Evolutionary conservation across 2,888 invertebrate genomes (phyloP).

Genomic region (Rhyacophila evoluta): DNA sequence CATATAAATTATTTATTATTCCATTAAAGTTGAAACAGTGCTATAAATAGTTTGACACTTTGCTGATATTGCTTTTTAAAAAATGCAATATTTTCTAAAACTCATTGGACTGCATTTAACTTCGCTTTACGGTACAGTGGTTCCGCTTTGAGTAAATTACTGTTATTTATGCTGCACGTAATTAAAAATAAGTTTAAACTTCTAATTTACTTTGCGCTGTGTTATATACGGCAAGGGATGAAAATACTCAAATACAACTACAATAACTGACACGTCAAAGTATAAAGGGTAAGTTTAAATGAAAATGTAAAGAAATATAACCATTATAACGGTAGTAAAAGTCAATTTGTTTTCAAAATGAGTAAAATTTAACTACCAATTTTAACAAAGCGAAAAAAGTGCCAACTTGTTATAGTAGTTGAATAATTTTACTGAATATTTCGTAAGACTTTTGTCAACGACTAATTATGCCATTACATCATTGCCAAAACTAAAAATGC

Average conservation of each 20-base stretch:
- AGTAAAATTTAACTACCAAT: neutral
- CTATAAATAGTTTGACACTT: no score
- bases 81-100: slow-evolving; percentile 2
- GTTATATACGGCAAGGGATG: slow-evolving; percentile 2
- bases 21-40: no score
- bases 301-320: neutral
- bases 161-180: slow-evolving; percentile 15
- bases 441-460: no score
- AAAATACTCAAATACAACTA: neutral
- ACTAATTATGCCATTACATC: no score
- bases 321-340: neutral
- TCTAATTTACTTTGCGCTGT: slow-evolving; percentile 18
- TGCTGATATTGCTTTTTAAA: neutral
- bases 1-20: no score
- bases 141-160: slow-evolving; percentile 22
- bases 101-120: neutral
- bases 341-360: slow-evolving; percentile 3
- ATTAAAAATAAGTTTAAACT: slow-evolving; percentile 23
- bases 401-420: no score
- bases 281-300: neutral
- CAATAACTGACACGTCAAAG: neutral
- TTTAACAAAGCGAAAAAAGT: no score
- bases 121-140: neutral
- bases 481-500: no score
- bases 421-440: no score